Percentiles rank a stretch among this genome's conserved stretches.
These are phyloP conservation scores for Scaptomyza caliginosa DNA, from an alignment of 2,888 invertebrate genomes.

Conservation along the genomic window DNA sequence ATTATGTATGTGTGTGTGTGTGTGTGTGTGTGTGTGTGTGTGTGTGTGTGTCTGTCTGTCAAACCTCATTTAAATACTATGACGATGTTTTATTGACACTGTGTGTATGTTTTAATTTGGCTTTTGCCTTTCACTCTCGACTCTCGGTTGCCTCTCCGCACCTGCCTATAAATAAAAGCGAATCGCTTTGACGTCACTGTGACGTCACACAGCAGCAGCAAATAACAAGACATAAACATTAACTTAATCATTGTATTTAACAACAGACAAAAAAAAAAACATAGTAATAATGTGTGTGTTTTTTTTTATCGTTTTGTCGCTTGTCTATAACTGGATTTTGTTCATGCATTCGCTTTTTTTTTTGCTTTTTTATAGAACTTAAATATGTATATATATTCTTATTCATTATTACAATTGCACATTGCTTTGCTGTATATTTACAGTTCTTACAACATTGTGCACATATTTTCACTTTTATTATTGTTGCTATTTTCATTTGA, in stretches of 20 bases:
- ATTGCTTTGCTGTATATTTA: conserved; percentile 26
- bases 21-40: conserved; percentile 1
- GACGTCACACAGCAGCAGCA: conserved; percentile 66
- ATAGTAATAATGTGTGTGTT: no score
- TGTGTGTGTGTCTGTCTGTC: conserved; percentile 58
- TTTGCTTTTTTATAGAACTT: conserved; percentile 9
- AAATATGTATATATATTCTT: conserved; percentile 17
- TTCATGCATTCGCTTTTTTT: conserved; percentile 23
- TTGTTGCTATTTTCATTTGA: conserved; percentile 6
- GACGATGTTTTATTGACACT: conserved; percentile 79
- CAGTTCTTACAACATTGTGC: conserved; percentile 49
- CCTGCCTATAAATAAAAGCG: conserved; percentile 64
- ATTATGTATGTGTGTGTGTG: conserved; percentile 22
- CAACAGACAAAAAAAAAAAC: neutral
- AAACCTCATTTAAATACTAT: conserved; percentile 80
- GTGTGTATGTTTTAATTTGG: conserved; percentile 78
- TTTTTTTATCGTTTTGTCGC: conserved; percentile 47
- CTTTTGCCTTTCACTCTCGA: conserved; percentile 69
- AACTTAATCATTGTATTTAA: conserved; percentile 74
- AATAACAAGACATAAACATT: conserved; percentile 71
- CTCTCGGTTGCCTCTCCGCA: conserved; percentile 25
- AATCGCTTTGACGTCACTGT: conserved; percentile 78
- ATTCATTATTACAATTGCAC: conserved; percentile 22
- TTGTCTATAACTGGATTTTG: conserved; percentile 64
- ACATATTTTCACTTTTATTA: conserved; percentile 42